phyloP scores from a whole-genome alignment of 2,888 invertebrate species.

The Tolmerus cingulatus region DNA sequence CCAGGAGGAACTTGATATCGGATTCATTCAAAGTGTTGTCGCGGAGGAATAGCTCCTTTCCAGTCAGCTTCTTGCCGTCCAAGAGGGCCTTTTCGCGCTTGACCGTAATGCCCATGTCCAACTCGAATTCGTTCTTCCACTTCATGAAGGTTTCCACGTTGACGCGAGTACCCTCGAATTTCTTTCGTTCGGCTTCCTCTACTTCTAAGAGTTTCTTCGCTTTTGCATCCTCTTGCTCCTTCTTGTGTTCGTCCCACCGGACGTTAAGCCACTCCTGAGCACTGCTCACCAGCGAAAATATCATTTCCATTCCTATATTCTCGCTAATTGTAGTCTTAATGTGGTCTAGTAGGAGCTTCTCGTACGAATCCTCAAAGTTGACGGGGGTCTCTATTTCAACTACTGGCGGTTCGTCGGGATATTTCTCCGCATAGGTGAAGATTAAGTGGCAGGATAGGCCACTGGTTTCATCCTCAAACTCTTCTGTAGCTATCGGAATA shows the following conservation, averaged over 20 bases:
- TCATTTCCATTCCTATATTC: constrained; percentile 97
- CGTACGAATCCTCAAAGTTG: constrained; percentile 78
- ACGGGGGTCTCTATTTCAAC: constrained; percentile 81
- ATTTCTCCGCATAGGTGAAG: constrained; percentile 85
- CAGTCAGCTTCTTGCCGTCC: constrained; percentile 85
- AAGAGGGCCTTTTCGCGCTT: constrained; percentile 75
- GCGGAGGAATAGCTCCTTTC: constrained; percentile 90
- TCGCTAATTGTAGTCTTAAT: constrained; percentile 73
- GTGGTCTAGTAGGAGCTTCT: constrained; percentile 71
- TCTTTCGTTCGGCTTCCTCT: constrained; percentile 92
- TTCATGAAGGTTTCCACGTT: constrained; percentile 93
- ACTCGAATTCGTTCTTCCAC: constrained; percentile 94
- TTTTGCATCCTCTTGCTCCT: constrained; percentile 74
- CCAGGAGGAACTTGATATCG: constrained; percentile 93
- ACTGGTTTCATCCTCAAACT: constrained; percentile 72
- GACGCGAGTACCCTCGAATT: constrained; percentile 94
- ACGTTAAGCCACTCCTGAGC: constrained; percentile 93
- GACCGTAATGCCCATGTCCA: constrained; percentile 80
- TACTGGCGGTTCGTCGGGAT: constrained; percentile 86
- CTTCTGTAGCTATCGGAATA: constrained; percentile 84
- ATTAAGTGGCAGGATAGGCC: constrained; percentile 79
- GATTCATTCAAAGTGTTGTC: constrained; percentile 95
- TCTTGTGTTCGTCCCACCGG: constrained; percentile 81
- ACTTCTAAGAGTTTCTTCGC: constrained; percentile 74
- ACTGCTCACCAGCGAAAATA: constrained; percentile 92